phyloP scores from a whole-genome alignment of 2,888 invertebrate genomes.

The Eurytoma californica region DNA sequence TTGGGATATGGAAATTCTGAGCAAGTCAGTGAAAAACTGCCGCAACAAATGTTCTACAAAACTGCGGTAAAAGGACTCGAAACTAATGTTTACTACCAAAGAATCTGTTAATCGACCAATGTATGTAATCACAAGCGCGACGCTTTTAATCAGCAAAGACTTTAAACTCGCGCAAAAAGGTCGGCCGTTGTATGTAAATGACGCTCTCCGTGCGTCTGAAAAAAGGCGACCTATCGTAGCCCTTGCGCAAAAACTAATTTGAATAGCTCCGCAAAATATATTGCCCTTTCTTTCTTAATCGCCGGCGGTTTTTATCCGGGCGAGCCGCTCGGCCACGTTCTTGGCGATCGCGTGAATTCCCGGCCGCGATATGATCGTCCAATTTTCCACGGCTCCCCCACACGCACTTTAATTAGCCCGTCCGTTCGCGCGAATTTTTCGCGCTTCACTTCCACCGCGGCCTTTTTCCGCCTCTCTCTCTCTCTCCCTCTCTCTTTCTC shows the following conservation, averaged over 20 bases:
- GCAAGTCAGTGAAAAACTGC: too few species aligned
- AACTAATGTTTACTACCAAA: not conserved
- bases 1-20: too few species aligned
- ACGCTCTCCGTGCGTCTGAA: not conserved
- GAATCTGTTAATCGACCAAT: not conserved
- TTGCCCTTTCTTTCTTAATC: constrained; percentile 26
- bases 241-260: constrained; percentile 49
- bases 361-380: not conserved
- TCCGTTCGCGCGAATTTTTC: too few species aligned
- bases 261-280: constrained; percentile 46
- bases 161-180: not conserved
- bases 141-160: not conserved
- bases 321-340: not conserved
- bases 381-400: not conserved
- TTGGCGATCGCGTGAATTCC: constrained; percentile 20
- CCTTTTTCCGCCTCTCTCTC: too few species aligned
- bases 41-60: too few species aligned
- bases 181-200: constrained; percentile 47
- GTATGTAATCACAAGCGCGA: not conserved
- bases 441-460: too few species aligned
- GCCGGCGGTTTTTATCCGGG: constrained; percentile 8
- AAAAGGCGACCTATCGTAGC: constrained; percentile 21
- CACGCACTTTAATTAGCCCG: constrained; percentile 20
- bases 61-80: not conserved
- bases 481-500: too few species aligned